phyloP scores from a whole-genome alignment of 2,888 invertebrate species.

The Phoenoteleia sp. region DNA sequence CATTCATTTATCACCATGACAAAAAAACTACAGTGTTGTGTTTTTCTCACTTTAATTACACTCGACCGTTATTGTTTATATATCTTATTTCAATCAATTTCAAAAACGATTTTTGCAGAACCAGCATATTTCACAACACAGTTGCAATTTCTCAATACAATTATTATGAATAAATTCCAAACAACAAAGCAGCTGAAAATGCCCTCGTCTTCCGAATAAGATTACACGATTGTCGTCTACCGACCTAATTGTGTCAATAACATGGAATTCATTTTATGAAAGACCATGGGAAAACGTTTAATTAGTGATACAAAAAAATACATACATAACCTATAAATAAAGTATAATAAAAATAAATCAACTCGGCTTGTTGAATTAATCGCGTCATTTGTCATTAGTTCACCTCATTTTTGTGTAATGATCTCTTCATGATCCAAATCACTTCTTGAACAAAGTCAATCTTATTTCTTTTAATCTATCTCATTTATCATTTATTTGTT shows the following conservation, averaged over 20 bases:
- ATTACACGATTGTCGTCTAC: not conserved
- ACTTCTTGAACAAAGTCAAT: constrained; percentile 24
- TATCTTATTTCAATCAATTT: too few species aligned
- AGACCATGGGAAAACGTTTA: constrained; percentile 70
- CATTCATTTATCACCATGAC: too few species aligned
- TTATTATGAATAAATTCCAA: constrained; percentile 11
- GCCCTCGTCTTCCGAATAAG: not conserved
- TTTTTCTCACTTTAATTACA: too few species aligned
- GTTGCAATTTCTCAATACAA: not conserved
- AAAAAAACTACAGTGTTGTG: too few species aligned
- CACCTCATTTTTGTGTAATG: constrained; percentile 55
- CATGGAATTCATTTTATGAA: constrained; percentile 51
- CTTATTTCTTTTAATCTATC: not conserved
- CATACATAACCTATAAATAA: constrained; percentile 55
- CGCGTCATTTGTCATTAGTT: constrained; percentile 59
- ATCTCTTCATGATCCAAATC: constrained; percentile 55
- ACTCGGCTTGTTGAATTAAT: constrained; percentile 58
- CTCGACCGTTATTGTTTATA: too few species aligned
- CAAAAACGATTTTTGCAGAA: too few species aligned
- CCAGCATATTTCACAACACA: too few species aligned
- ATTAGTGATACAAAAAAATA: constrained; percentile 55
- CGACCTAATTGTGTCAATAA: constrained; percentile 61
- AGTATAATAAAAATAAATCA: constrained; percentile 60
- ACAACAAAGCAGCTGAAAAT: constrained; percentile 4
- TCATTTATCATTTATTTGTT: not conserved